Evolutionary conservation across 2,797 vertebrate species (phyloP).

Genomic region (Lophotriccus pileatus): DNA sequence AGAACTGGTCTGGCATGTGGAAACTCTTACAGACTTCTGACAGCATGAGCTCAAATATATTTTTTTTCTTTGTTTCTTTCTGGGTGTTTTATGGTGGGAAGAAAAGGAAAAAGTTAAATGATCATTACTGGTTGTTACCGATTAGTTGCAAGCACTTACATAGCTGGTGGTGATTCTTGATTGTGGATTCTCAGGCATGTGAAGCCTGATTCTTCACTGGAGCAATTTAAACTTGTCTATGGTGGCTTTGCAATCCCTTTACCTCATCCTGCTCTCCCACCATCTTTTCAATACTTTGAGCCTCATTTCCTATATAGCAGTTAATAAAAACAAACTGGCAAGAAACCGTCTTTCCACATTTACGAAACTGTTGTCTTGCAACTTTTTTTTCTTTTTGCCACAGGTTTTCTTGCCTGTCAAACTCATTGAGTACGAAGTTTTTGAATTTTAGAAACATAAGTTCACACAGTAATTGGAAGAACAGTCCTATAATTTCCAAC

Average conservation of each 20-base stretch:
- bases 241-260: constrained; percentile 59
- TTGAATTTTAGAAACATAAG: constrained; percentile 31
- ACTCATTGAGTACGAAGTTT: constrained; percentile 33
- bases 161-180: neutral
- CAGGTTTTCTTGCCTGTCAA: constrained; percentile 60
- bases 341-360: constrained; percentile 55
- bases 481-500: constrained; percentile 41
- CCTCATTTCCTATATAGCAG: constrained; percentile 75
- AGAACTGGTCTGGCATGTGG: neutral
- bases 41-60: neutral
- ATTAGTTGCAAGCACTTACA: neutral
- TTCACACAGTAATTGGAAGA: constrained; percentile 37
- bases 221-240: constrained; percentile 43
- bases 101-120: neutral
- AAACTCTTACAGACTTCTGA: neutral
- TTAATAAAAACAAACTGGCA: constrained; percentile 75
- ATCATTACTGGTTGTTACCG: neutral
- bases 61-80: neutral
- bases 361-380: constrained; percentile 64
- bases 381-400: neutral
- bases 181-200: constrained; percentile 22
- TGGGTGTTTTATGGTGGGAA: neutral
- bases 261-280: constrained; percentile 51
- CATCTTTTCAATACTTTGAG: constrained; percentile 67
- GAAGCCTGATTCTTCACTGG: constrained; percentile 42